Evolutionary conservation across 2,113 vertebrate genomes (phyloP).

Genomic region (Hiodon tergisus): DNA sequence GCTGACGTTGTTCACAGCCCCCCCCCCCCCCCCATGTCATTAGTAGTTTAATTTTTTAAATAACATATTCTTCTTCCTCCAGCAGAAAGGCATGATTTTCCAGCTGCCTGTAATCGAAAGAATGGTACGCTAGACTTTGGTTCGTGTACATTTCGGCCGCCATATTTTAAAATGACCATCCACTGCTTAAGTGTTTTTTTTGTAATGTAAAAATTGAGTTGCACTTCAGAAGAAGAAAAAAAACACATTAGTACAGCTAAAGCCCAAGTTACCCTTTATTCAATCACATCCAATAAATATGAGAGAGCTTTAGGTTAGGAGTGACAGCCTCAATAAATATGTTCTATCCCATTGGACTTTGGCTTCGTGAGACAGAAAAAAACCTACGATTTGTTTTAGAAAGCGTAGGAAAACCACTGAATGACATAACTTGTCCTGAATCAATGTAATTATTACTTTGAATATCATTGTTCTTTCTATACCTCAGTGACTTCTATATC

Average conservation of each 20-base stretch:
- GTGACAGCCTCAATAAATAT: slow-evolving; percentile 7
- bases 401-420: not conserved
- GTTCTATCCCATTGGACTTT: slow-evolving; percentile 1
- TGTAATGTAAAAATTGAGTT: not conserved
- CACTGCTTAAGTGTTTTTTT: not conserved
- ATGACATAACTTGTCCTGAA: not conserved
- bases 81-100: not conserved
- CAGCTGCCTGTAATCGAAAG: not conserved
- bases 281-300: slow-evolving; percentile 2
- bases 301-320: not conserved
- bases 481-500: not conserved
- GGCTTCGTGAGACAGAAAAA: not conserved
- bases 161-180: not conserved
- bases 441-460: not conserved
- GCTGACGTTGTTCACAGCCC: no score
- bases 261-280: not conserved
- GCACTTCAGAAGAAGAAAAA: slow-evolving; percentile 8
- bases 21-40: no score
- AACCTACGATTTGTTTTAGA: not conserved
- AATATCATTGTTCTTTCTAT: not conserved
- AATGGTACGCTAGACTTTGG: not conserved
- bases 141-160: not conserved
- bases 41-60: no score
- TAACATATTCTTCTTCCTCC: no score
- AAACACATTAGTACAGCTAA: not conserved